These are phyloP conservation scores for Emmelina monodactyla DNA, from an alignment of 2,888 invertebrate species.

Conservation along the genomic window DNA sequence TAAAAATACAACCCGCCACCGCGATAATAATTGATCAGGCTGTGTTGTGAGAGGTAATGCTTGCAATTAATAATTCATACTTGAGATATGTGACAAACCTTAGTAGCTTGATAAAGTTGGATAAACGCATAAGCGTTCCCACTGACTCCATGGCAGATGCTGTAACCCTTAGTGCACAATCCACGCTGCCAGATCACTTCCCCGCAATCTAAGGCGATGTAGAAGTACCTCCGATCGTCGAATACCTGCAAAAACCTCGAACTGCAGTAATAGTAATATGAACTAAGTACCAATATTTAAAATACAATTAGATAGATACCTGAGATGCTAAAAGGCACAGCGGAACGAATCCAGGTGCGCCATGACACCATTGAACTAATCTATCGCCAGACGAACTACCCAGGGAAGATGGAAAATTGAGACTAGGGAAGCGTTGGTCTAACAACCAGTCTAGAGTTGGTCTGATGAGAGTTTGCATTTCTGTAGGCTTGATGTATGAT, in stretches of 20 bases:
- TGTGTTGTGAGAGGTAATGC: too few species aligned
- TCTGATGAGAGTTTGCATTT: slow-evolving; percentile 66
- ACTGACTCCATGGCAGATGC: slow-evolving; percentile 87
- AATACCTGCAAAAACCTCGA: slow-evolving; percentile 63
- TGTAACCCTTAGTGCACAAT: slow-evolving; percentile 82
- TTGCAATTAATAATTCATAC: too few species aligned
- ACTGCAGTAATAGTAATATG: neutral
- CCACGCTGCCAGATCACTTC: slow-evolving; percentile 85
- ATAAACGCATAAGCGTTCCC: slow-evolving; percentile 89
- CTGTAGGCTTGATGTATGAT: slow-evolving; percentile 60
- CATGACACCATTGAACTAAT: slow-evolving; percentile 93
- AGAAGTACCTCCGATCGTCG: slow-evolving; percentile 71
- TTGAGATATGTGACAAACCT: too few species aligned
- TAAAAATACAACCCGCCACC: too few species aligned
- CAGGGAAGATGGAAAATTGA: slow-evolving; percentile 82
- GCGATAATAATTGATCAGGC: too few species aligned
- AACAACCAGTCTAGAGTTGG: slow-evolving; percentile 73
- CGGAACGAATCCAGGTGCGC: slow-evolving; percentile 87
- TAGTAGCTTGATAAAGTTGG: slow-evolving; percentile 78
- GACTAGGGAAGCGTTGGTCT: slow-evolving; percentile 63
- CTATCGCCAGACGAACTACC: slow-evolving; percentile 72
- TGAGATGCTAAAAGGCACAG: slow-evolving; percentile 73
- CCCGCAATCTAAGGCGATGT: slow-evolving; percentile 73
- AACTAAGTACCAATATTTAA: neutral
- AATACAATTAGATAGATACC: slow-evolving; percentile 39